Base-by-base conservation (phyloP, 2,113 vertebrate species). In the Takifugu bimaculatus region DNA sequence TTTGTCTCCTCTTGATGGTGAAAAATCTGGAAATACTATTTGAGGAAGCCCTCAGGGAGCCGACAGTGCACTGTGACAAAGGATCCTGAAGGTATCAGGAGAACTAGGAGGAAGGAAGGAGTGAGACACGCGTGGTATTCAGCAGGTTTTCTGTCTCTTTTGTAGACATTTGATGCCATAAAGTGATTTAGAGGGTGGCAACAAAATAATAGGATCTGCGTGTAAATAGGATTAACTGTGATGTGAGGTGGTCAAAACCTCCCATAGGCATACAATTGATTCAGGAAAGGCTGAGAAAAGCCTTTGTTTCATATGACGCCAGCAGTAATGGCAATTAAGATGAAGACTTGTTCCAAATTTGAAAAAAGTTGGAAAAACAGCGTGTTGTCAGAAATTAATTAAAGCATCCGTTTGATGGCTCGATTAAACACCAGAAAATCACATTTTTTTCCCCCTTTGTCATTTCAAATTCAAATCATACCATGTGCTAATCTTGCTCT, bases 21-120 rank as follows among this genome's bases (percentile, higher is more conserved):
- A 79, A 77, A 81, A 81, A 85, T 87, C 84, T 85, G 83, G 81
- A 84, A 85, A 76, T 71, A 76, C 79, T 79, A 79, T 78, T 76
- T 61, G 59, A 55, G 68, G 66, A 79, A 61, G 57, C 43, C 70
- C 72, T 60, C 26, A 3, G 72, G 74, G 70, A 70, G 63, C 57
- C 5, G 55, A 59, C 51, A 1, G 26, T n/a, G 54, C 65, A 63
- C 63, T 80, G 67, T 80, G 73, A 78, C 61, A 77, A 54, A 78
- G 63, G 29, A 60, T 57, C 54, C 27, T 63, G 39, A 57, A 70
- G 14, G 62, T 70, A 70, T 82, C 60, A 52, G 55, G 9, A 60
- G 50, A 26, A 4, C 45, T 50, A 54, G 49, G 43, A 68, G 54
- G 44, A 72, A 54, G 42, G 71, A 71, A 60, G 27, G 50, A 27